These are phyloP conservation scores for Tanypteryx hageni DNA, from an alignment of 2,888 invertebrate species.

Conservation along the genomic window DNA sequence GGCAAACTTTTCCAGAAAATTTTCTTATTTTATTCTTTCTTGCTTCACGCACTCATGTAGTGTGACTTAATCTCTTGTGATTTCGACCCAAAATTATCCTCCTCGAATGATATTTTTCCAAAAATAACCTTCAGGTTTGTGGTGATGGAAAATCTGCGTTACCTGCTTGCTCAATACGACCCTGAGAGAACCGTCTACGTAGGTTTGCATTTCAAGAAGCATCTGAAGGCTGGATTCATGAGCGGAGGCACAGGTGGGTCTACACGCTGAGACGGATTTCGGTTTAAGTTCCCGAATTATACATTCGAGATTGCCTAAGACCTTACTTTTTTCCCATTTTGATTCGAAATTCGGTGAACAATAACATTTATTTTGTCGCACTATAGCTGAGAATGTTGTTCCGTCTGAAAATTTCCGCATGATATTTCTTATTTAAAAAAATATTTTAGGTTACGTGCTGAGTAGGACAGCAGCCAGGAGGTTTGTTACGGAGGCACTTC, in stretches of 20 bases:
- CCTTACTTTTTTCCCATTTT: too few species aligned
- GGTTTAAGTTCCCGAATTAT: too few species aligned
- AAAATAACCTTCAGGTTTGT: slow-evolving; percentile 25
- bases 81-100: background rate
- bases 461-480: slow-evolving; percentile 20
- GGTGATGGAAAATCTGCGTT: slow-evolving; percentile 53
- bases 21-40: too few species aligned
- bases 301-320: too few species aligned
- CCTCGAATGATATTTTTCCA: background rate
- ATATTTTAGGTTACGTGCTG: slow-evolving; percentile 40
- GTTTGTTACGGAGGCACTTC: slow-evolving; percentile 40
- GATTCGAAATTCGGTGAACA: too few species aligned
- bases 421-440: background rate
- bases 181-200: slow-evolving; percentile 29
- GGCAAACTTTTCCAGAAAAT: too few species aligned
- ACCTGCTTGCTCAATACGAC: slow-evolving; percentile 21
- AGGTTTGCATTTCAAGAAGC: slow-evolving; percentile 37
- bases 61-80: background rate
- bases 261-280: background rate
- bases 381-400: too few species aligned
- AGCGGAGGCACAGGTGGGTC: slow-evolving; percentile 36
- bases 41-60: too few species aligned
- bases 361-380: too few species aligned
- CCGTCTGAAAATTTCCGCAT: background rate
- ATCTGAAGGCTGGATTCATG: slow-evolving; percentile 47